Percentiles rank a stretch among this genome's conserved stretches.
Evolutionary conservation across 2,888 invertebrate species (phyloP).

Genomic region (Meganola albula): DNA sequence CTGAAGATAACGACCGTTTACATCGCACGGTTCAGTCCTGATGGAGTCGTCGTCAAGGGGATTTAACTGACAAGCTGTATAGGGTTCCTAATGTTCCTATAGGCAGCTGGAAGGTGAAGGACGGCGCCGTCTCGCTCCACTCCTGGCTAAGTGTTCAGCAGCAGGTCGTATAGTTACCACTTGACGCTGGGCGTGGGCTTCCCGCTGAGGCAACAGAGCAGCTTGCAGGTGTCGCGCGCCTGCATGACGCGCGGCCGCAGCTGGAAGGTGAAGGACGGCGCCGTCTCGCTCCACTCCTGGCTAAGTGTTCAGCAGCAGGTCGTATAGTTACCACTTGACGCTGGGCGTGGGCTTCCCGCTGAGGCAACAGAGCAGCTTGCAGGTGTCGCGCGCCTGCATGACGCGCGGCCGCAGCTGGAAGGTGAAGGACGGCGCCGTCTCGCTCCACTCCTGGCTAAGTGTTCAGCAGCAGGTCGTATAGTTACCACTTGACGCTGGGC

Average conservation of each 20-base stretch:
- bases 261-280: slow-evolving; percentile 98
- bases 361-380: slow-evolving; percentile 98
- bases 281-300: slow-evolving; percentile 94
- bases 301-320: too few relatives aligned
- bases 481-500: slow-evolving; percentile 92
- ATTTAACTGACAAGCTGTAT: too few relatives aligned
- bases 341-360: slow-evolving; percentile 96
- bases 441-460: slow-evolving; percentile 95
- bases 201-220: slow-evolving; percentile 96
- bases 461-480: too few relatives aligned
- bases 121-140: slow-evolving; percentile 94
- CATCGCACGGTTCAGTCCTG: too few relatives aligned
- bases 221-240: slow-evolving; percentile 95
- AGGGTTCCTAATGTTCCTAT: too few relatives aligned
- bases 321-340: slow-evolving; percentile 88
- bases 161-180: slow-evolving; percentile 84
- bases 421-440: slow-evolving; percentile 96
- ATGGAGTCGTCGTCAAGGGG: too few relatives aligned
- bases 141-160: too few relatives aligned
- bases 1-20: too few relatives aligned
- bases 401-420: slow-evolving; percentile 99
- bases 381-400: slow-evolving; percentile 96
- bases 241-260: slow-evolving; percentile 99
- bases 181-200: slow-evolving; percentile 96
- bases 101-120: slow-evolving; percentile 98